Conservation (phyloP, 2,888 invertebrate species). For the Lasioglossum morio region DNA sequence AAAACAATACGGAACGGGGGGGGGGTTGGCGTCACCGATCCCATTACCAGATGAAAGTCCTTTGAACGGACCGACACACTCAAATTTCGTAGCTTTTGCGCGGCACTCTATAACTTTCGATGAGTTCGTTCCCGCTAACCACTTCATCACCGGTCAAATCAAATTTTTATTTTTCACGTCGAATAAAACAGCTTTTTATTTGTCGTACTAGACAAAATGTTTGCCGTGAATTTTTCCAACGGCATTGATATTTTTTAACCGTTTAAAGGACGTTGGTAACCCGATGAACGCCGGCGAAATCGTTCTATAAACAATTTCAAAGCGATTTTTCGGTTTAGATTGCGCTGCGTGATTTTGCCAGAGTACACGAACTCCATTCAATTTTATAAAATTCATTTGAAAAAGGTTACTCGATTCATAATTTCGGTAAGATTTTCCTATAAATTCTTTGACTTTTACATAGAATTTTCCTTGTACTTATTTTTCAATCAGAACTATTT, state of each 20-base stretch:
- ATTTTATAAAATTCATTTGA: neutral
- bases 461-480: neutral
- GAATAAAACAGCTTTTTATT: neutral
- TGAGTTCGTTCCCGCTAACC: neutral
- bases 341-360: neutral
- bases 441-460: neutral
- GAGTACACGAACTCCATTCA: neutral
- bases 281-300: neutral
- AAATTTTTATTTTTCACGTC: neutral
- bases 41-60: neutral
- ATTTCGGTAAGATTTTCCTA: neutral
- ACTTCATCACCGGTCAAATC: neutral
- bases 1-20: slow-evolving; percentile 1
- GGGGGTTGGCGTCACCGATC: neutral
- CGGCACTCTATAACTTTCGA: neutral
- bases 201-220: neutral
- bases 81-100: neutral
- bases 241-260: neutral
- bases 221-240: neutral
- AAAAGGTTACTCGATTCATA: neutral
- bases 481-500: neutral
- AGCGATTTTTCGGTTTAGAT: neutral
- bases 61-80: neutral
- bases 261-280: neutral
- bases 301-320: neutral